A percentile compares a stretch with the other conserved stretches of the same genome.
Conservation (phyloP, 2,113 vertebrate genomes). For the Otocyon megalotis region DNA sequence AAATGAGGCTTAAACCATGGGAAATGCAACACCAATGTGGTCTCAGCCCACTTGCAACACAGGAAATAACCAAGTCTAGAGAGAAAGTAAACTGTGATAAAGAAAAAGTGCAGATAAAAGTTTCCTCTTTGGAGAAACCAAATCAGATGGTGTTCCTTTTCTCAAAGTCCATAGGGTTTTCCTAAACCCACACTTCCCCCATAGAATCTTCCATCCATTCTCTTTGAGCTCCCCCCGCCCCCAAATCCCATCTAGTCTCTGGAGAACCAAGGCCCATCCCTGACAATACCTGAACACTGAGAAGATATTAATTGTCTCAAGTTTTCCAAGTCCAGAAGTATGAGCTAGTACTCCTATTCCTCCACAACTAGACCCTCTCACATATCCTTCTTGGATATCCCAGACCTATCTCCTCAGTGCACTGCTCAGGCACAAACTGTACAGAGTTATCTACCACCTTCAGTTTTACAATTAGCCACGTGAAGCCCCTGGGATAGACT, state of each 20-base stretch:
- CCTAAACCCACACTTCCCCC: background rate
- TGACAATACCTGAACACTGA: background rate
- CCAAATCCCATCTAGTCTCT: background rate
- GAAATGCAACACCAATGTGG: constrained; percentile 57
- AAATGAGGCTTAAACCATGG: constrained; percentile 38
- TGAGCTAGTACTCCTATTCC: background rate
- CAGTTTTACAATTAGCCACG: background rate
- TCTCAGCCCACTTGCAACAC: constrained; percentile 50
- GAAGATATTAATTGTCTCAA: background rate
- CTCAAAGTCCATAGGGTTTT: background rate
- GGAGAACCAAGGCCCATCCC: background rate
- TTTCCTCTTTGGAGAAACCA: constrained; percentile 45
- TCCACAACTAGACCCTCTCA: background rate
- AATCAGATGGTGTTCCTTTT: background rate
- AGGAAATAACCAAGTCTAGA: constrained; percentile 60
- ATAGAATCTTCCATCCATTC: background rate
- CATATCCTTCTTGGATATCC: background rate
- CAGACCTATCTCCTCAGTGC: background rate
- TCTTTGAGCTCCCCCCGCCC: background rate
- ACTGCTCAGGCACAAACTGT: background rate
- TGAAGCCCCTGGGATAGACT: background rate
- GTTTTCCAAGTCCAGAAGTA: background rate
- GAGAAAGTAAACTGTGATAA: constrained; percentile 68
- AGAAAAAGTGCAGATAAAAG: background rate
- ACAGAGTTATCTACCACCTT: background rate